Conservation (phyloP, 2,888 invertebrate species). For the Xylota sylvarum region DNA sequence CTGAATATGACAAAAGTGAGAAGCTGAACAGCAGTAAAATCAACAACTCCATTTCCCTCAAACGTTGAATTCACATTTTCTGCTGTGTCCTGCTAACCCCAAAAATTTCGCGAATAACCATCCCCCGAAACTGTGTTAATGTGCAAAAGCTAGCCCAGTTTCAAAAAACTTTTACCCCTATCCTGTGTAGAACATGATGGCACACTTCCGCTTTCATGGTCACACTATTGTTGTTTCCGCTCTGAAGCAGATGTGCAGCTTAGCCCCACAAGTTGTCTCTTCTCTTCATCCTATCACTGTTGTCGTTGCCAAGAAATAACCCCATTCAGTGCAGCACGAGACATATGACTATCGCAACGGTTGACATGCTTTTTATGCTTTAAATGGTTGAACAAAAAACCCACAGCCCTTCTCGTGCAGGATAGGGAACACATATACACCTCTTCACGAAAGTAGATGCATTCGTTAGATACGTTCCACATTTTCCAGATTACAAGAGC, state of each 20-base stretch:
- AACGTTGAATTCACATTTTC: slow-evolving; percentile 6
- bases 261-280: not conserved
- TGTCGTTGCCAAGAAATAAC: slow-evolving; percentile 40
- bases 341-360: slow-evolving; percentile 66
- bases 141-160: slow-evolving; percentile 27
- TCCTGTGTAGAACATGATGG: slow-evolving; percentile 57
- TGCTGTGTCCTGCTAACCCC: slow-evolving; percentile 19
- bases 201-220: slow-evolving; percentile 73
- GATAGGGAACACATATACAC: slow-evolving; percentile 38
- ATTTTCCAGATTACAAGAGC: slow-evolving; percentile 71
- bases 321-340: slow-evolving; percentile 49
- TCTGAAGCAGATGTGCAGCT: slow-evolving; percentile 33
- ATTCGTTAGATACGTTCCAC: slow-evolving; percentile 62
- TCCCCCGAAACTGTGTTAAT: slow-evolving; percentile 15
- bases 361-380: slow-evolving; percentile 66
- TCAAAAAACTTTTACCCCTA: slow-evolving; percentile 3
- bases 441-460: slow-evolving; percentile 53
- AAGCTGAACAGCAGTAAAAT: not conserved
- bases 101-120: slow-evolving; percentile 6
- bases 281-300: not conserved
- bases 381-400: slow-evolving; percentile 33
- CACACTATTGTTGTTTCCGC: slow-evolving; percentile 33
- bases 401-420: slow-evolving; percentile 12
- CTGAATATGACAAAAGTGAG: not conserved
- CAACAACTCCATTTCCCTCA: slow-evolving; percentile 8